A percentile compares a stretch with the other conserved stretches of the same genome.
phyloP scores from a whole-genome alignment of 2,113 vertebrate genomes.

The Labeo catla region DNA sequence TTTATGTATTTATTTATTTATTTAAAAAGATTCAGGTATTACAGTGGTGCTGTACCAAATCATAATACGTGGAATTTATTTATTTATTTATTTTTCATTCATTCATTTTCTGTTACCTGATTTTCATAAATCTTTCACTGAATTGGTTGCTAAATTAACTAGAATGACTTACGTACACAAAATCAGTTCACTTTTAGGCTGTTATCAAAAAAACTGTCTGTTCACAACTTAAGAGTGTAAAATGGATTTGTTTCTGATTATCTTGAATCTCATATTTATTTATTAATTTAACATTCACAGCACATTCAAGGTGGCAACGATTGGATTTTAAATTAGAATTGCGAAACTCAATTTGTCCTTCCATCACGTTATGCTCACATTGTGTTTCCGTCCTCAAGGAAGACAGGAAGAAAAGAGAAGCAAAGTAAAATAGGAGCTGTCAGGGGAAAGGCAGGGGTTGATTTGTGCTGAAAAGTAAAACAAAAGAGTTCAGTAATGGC shows the following conservation, averaged over 20 bases:
- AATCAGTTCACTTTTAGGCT: not conserved
- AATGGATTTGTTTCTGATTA: not conserved
- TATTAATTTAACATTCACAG: conserved; percentile 9
- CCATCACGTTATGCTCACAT: conserved; percentile 29
- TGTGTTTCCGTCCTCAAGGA: conserved; percentile 43
- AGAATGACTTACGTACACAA: not conserved
- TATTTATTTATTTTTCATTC: not conserved
- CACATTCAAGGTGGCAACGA: not conserved
- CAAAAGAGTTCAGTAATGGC: conserved; percentile 58
- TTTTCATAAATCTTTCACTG: not conserved
- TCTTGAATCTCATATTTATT: not conserved
- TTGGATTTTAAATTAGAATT: conserved; percentile 33
- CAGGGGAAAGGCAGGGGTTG: conserved; percentile 53
- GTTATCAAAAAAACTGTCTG: not conserved
- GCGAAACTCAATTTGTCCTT: conserved; percentile 24
- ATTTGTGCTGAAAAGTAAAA: conserved; percentile 63
- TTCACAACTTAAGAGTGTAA: not conserved
- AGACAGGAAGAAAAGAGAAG: conserved; percentile 23
- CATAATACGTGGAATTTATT: not conserved
- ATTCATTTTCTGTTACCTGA: not conserved
- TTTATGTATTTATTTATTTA: too few species aligned
- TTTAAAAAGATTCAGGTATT: too few species aligned
- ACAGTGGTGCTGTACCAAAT: too few species aligned
- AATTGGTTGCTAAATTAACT: not conserved
- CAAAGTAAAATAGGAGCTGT: conserved; percentile 52